Evolutionary conservation across 2,797 vertebrate species (phyloP), one percentile per base, ranked within the genome.

Genomic region (Alcedo atthis): DNA sequence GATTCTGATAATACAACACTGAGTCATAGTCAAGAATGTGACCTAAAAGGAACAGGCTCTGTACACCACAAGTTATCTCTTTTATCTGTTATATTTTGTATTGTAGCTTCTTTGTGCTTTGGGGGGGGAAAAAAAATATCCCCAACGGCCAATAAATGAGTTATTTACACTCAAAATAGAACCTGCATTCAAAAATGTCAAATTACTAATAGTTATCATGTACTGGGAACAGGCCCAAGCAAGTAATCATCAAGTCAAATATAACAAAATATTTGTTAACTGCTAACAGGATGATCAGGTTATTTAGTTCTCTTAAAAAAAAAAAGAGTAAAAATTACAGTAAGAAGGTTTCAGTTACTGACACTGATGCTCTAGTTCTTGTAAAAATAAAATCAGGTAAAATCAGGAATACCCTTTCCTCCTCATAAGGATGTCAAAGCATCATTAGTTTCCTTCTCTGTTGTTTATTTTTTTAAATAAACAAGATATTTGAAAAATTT

Each of bases 21-120:
- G 86, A 94, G 78, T 95, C 93, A 94, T n/a, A 54, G 32, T 94
- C 45, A 58, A 11, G 59, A 87, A 77, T 22, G 61, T 91, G 90
- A 94, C 86, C 64, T 74, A 54, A 85, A 89, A 73, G 69, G 55
- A 94, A 84, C 63, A 62, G 10, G 28, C 33, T 81, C 64, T 63
- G 10, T 79, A 59, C 20, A 58, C 54, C 32, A 12, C 0, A 0
- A 75, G 17, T 25, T 67, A 35, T 24, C 43, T 18, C 28, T 24
- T 81, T 75, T 71, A 55, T 81, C 82, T 22, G 3, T 43, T 53
- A 22, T 21, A n/a, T 69, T 86, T 70, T 48, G 71, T 18, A n/a
- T 35, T 4, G 13, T 35, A 76, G 53, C 32, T 78, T 69, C 8
- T 30, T 51, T 66, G 37, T n/a, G 46, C 40, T 68, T 55, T 33